Evolutionary conservation across 2,797 vertebrate genomes (phyloP), one percentile per base, ranked within the genome.

Genomic region (Meda fulgida): DNA sequence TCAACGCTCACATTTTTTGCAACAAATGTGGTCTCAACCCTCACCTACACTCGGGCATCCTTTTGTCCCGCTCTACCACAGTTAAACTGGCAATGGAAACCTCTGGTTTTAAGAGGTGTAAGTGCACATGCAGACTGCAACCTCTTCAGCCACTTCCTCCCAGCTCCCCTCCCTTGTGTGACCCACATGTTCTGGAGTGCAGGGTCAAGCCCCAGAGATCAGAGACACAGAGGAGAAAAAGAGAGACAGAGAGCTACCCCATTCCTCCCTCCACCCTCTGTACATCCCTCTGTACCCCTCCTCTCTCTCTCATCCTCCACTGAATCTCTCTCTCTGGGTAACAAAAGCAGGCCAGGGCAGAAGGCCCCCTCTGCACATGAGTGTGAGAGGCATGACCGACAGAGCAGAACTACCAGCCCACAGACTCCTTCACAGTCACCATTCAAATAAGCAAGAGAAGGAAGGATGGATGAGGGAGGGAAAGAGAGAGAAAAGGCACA

Each of bases 321-420:
- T 67, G 60, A 53, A 78, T 79, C 85, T 53, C 76, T 60, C 80
- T 60, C 79, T 79, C 75, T 83, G 81, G 67, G 84, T 85, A 78
- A 71, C 81, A 78, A 85, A 90, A 87, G 88, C 70, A 90, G 90
- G 87, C 85, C 89, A 75, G 89, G 90, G 92, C 91, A 91, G 34
- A 80, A 75, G 81, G 81, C 79, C 83, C 83, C 86, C 85, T 84
- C 87, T 86, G 84, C 86, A 88, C 85, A 87, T 87, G 92, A 94
- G 93, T 91, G 93, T 92, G 94, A 91, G 92, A 96, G 94, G 97
- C 95, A 94, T 95, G 95, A 94, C 92, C 95, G 97, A 95, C 97
- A 97, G 97, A 97, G 97, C 97, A 97, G 97, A 98, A 98, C 98
- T 96, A 95, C 95, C 94, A 97, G 96, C 96, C 96, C 95, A 96